A percentile compares a stretch with the other conserved stretches of the same genome.
These are phyloP conservation scores for Diaperis boleti DNA, from an alignment of 2,888 invertebrate species.

Conservation along the genomic window DNA sequence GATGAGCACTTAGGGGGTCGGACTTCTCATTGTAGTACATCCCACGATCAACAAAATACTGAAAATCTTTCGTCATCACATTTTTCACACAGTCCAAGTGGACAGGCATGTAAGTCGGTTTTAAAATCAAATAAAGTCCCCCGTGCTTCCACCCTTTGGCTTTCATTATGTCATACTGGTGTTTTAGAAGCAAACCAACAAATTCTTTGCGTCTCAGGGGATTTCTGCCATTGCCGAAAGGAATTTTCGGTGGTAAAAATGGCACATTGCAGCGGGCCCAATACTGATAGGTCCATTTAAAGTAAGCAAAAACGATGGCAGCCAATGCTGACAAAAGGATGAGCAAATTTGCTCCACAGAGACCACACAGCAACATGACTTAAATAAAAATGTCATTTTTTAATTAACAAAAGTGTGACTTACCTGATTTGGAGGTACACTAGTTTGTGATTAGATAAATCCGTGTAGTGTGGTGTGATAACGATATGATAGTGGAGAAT, in stretches of 20 bases:
- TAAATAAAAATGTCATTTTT: too few species aligned
- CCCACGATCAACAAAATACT: conserved; percentile 72
- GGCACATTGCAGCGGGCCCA: not conserved
- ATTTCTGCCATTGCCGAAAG: conserved; percentile 19
- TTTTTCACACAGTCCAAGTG: conserved; percentile 57
- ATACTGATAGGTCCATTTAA: conserved; percentile 5
- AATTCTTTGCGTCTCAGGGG: not conserved
- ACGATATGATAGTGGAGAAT: too few species aligned
- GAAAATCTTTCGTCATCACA: conserved; percentile 72
- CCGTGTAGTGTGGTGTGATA: too few species aligned
- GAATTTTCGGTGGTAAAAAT: conserved; percentile 2
- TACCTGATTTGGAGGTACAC: too few species aligned
- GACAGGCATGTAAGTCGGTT: conserved; percentile 52
- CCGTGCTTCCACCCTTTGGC: conserved; percentile 34
- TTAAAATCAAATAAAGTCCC: conserved; percentile 63
- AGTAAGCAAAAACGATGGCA: too few species aligned
- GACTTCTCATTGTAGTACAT: conserved; percentile 69
- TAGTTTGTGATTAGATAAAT: too few species aligned
- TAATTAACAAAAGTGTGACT: too few species aligned
- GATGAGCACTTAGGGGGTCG: conserved; percentile 70
- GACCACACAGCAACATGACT: too few species aligned
- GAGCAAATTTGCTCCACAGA: too few species aligned
- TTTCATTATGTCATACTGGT: conserved; percentile 40
- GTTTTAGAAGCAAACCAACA: not conserved
- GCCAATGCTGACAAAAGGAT: too few species aligned